Evolutionary conservation across 2,888 invertebrate species (phyloP).

Genomic region (Zaprionus obscuricornis): DNA sequence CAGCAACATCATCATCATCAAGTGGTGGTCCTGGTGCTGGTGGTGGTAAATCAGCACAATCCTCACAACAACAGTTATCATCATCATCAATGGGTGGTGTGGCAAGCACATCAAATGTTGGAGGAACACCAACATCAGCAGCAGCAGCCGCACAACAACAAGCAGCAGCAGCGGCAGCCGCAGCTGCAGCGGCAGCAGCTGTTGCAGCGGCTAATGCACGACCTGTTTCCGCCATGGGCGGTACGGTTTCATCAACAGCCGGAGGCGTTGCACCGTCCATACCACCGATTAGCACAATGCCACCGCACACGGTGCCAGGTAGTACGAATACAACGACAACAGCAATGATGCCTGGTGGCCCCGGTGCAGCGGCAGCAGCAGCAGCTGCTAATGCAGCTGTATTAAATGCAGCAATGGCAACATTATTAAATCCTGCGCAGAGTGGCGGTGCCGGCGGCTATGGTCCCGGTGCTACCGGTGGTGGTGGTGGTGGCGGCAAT

Average conservation of each 20-base stretch:
- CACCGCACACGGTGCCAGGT: constrained; percentile 86
- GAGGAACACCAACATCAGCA: constrained; percentile 44
- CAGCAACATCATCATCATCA: constrained; percentile 7
- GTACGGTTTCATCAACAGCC: constrained; percentile 79
- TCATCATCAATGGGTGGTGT: constrained; percentile 56
- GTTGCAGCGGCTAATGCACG: constrained; percentile 55
- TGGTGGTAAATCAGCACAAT: constrained; percentile 31
- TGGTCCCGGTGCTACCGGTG: constrained; percentile 25
- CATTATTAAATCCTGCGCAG: constrained; percentile 55
- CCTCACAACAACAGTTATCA: constrained; percentile 44
- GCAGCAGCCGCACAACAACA: constrained; percentile 78
- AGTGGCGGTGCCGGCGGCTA: constrained; percentile 42
- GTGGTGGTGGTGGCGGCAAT: constrained; percentile 21
- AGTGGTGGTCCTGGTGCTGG: constrained; percentile 9
- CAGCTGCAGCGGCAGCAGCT: constrained; percentile 68
- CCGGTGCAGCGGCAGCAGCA: constrained; percentile 73
- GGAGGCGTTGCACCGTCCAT: constrained; percentile 81
- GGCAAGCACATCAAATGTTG: constrained; percentile 23
- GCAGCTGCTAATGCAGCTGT: constrained; percentile 44
- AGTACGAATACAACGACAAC: constrained; percentile 89
- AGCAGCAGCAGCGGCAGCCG: constrained; percentile 14
- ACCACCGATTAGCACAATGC: constrained; percentile 83
- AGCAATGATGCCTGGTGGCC: constrained; percentile 82
- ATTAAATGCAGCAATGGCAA: constrained; percentile 58
- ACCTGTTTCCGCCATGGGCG: constrained; percentile 81